A percentile compares a stretch with the other conserved stretches of the same genome.
Evolutionary conservation across 1,140 invertebrate genomes (phyloP).

Genomic region (Streblospio benedicti): DNA sequence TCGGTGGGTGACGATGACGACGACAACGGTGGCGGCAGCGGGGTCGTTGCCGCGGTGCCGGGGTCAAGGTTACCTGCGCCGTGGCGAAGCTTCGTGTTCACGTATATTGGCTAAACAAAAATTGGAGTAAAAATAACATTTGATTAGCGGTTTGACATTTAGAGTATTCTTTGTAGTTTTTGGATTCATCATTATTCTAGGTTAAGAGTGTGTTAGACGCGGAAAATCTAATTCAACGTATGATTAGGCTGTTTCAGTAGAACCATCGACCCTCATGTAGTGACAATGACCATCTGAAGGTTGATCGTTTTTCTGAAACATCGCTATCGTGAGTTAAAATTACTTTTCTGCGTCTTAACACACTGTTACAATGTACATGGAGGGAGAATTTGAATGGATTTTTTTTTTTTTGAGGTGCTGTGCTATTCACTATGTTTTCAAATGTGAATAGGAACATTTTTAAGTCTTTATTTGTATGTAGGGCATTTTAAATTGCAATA

Average conservation of each 20-base stretch:
- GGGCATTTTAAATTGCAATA: too few relatives aligned
- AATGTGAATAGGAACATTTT: too few relatives aligned
- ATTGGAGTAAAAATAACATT: neutral
- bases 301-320: too few relatives aligned
- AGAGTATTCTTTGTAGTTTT: neutral
- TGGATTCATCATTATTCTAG: neutral
- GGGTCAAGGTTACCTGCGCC: constrained; percentile 12
- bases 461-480: too few relatives aligned
- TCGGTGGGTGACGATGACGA: neutral
- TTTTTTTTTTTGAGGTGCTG: too few relatives aligned
- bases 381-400: too few relatives aligned
- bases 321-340: too few relatives aligned
- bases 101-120: constrained; percentile 13
- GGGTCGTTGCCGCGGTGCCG: neutral
- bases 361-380: too few relatives aligned
- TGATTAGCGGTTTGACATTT: neutral
- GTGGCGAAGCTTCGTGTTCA: constrained; percentile 12
- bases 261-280: neutral
- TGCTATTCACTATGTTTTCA: too few relatives aligned
- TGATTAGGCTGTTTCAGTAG: neutral
- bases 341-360: too few relatives aligned
- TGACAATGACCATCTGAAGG: too few relatives aligned
- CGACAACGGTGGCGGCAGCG: neutral
- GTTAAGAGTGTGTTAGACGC: neutral
- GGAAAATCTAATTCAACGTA: neutral